Base-by-base conservation (phyloP, 1,140 invertebrate species). In the Drosophila tani region DNA sequence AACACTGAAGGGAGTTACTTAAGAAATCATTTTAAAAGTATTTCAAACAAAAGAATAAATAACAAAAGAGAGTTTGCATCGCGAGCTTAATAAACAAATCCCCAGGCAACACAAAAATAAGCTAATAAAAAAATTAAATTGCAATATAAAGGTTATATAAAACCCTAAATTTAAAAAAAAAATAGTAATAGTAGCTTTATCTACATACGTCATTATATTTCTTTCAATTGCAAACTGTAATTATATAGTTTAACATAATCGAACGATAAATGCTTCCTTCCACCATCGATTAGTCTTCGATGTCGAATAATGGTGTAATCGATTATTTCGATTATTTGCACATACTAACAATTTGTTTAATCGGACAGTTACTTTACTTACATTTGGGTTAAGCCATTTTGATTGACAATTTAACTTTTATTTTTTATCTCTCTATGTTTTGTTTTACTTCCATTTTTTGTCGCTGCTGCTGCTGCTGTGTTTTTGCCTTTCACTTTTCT, bases 291-390 rank as follows among this genome's bases (percentile, higher is more conserved):
- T 70, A 67, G 29, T 21, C 19, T 43, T 4, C 19, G 35, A 21
- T 35, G 32, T 11, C 29, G 21, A 38, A 55, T 38, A 21, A 12
- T 63, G 24, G 14, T 40, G 40, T 41, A 46, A 70, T 67, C 67
- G 67, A 70, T 70, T 70, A 70, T 40, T 68, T 21, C 67, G 49
- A 70, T 68, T 29, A 55, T 68, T 70, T 70, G 67, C 63, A 67
- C 67, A 70, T n/a, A 67, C 67, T 53, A 67, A 67, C 47, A 68
- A 63, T 70, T 68, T 46, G n/a, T 43, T 17, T 68, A 70, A 68
- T 68, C 63, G 19, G 14, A 29, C 63, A 40, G 21, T 70, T 68
- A 55, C 49, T 55, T 70, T 38, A 51, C 27, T 45, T 47, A 55
- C 49, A 55, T 55, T 68, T 70, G 67, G 67, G 67, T 70, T 70